Conservation (phyloP, 2,113 vertebrate species). For the Nicator chloris region DNA sequence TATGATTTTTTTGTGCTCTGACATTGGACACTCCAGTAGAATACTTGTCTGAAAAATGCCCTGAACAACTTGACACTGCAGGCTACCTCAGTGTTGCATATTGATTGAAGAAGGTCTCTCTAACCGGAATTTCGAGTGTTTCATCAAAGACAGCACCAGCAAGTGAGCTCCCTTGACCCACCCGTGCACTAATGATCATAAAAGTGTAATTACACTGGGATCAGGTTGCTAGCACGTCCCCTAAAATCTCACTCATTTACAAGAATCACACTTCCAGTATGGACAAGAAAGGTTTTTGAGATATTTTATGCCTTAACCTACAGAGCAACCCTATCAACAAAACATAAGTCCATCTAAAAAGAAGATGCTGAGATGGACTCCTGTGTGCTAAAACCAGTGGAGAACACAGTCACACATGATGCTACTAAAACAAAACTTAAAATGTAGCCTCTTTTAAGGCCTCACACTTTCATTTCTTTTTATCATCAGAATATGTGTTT, state of each 20-base stretch:
- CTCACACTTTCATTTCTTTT: not conserved
- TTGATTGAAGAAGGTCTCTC: constrained; percentile 13
- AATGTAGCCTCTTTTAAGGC: not conserved
- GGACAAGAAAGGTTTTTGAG: not conserved
- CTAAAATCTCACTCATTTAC: not conserved
- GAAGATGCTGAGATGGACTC: not conserved
- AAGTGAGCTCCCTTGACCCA: not conserved
- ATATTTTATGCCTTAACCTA: not conserved
- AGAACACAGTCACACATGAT: not conserved
- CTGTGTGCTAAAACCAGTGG: not conserved
- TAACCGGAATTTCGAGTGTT: constrained; percentile 31
- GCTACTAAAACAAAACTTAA: not conserved
- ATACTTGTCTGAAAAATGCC: not conserved
- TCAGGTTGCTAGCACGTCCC: not conserved
- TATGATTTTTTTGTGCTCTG: not conserved
- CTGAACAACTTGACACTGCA: not conserved
- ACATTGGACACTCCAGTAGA: not conserved
- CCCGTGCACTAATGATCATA: not conserved
- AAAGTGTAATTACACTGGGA: not conserved
- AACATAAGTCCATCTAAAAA: not conserved
- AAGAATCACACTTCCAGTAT: not conserved
- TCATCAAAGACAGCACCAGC: constrained; percentile 1
- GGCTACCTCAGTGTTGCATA: not conserved
- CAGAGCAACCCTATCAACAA: not conserved
- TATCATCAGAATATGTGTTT: fast-evolving